phyloP scores from a whole-genome alignment of 2,797 vertebrate species.

The Helarctos malayanus region DNA sequence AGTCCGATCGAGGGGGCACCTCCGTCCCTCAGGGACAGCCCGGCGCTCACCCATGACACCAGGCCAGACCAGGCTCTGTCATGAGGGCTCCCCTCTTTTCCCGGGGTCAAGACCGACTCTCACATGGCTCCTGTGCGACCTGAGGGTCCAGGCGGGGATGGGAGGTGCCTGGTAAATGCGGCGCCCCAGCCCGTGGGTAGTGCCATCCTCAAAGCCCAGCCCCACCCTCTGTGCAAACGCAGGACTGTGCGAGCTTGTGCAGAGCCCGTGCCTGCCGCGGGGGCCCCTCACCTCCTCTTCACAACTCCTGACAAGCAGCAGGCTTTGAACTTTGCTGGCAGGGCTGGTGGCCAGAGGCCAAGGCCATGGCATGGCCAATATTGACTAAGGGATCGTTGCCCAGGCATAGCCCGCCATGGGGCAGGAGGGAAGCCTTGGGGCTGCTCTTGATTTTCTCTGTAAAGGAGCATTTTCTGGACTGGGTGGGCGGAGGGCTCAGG shows the following conservation, averaged over 20 bases:
- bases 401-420: not conserved
- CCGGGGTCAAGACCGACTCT: not conserved
- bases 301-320: conserved; percentile 81
- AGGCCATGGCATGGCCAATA: conserved; percentile 41
- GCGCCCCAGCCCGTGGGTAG: not conserved
- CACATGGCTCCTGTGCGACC: not conserved
- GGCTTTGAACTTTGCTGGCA: conserved; percentile 89
- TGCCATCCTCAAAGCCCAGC: not conserved
- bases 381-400: conserved; percentile 54
- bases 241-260: not conserved
- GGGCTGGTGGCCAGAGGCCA: conserved; percentile 86
- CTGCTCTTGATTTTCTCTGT: not conserved
- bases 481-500: not conserved
- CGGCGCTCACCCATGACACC: not conserved
- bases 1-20: not conserved
- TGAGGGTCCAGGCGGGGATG: not conserved
- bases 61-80: not conserved
- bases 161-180: not conserved
- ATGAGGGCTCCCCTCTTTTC: not conserved
- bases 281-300: conserved; percentile 83
- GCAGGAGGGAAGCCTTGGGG: not conserved
- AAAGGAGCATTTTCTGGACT: not conserved
- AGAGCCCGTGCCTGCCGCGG: not conserved
- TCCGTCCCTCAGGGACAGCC: not conserved
- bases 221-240: conserved; percentile 62